These are phyloP conservation scores for Gymnocypris eckloni DNA, from an alignment of 2,797 vertebrate species.

Conservation along the genomic window DNA sequence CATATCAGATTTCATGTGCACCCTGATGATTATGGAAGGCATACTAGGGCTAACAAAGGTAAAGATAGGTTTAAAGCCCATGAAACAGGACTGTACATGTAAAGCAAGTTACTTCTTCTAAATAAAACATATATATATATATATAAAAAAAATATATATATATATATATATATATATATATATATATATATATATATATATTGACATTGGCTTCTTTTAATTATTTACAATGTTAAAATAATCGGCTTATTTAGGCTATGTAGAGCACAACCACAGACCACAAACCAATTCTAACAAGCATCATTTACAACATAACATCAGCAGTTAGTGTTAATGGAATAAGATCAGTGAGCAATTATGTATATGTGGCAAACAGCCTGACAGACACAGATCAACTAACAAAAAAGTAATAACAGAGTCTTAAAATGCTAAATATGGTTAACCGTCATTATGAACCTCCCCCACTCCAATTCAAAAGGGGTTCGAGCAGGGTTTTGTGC, in stretches of 20 bases:
- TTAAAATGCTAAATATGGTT: not conserved
- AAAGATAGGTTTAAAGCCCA: not conserved
- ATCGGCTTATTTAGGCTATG: not conserved
- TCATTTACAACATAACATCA: not conserved
- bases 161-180: too few species aligned
- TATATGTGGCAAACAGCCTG: not conserved
- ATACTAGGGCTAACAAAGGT: not conserved
- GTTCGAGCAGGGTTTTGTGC: not conserved
- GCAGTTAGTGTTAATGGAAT: not conserved
- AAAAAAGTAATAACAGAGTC: not conserved
- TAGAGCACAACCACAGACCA: not conserved
- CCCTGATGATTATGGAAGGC: not conserved
- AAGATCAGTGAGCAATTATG: not conserved
- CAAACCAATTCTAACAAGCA: not conserved
- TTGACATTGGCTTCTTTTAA: too few species aligned
- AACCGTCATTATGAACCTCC: conserved; percentile 16
- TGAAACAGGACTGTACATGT: not conserved
- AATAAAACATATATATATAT: too few species aligned
- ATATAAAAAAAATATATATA: too few species aligned
- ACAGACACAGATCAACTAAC: not conserved
- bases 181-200: too few species aligned
- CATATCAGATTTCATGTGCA: not conserved
- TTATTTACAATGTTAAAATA: not conserved
- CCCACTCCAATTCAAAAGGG: not conserved
- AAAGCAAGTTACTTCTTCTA: not conserved